phyloP scores from a whole-genome alignment of 2,113 vertebrate species.

The Engystomops pustulosus region DNA sequence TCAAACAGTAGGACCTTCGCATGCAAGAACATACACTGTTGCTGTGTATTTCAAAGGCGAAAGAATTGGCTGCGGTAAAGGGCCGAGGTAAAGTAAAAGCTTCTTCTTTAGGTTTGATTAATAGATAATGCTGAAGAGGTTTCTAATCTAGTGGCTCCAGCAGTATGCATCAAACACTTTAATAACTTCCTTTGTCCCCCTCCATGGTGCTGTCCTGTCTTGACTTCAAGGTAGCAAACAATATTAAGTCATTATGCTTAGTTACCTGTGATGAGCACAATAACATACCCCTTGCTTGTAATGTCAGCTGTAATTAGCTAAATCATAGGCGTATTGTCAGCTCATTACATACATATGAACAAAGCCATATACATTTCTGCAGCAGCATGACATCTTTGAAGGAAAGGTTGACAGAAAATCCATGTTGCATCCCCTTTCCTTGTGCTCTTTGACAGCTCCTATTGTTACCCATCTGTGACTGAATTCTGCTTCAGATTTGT shows the following conservation, averaged over 20 bases:
- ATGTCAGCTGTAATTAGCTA: conserved; percentile 44
- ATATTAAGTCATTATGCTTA: conserved; percentile 34
- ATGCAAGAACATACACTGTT: conserved; percentile 95
- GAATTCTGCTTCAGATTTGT: conserved; percentile 37
- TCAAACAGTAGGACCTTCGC: conserved; percentile 96
- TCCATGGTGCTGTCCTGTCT: neutral
- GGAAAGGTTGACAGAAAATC: conserved; percentile 56
- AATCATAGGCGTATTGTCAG: conserved; percentile 37
- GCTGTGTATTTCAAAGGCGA: conserved; percentile 99
- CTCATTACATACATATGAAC: conserved; percentile 43
- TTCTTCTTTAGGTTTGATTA: conserved; percentile 60
- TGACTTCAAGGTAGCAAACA: neutral
- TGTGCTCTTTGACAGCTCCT: conserved; percentile 50
- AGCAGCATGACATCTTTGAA: conserved; percentile 48
- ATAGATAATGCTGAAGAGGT: neutral
- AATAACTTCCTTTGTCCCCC: conserved; percentile 14
- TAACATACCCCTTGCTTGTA: conserved; percentile 34
- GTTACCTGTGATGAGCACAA: conserved; percentile 9
- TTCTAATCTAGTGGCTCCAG: no score
- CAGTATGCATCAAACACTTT: neutral
- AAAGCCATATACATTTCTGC: conserved; percentile 52
- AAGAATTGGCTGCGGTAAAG: conserved; percentile 96
- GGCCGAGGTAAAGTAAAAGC: conserved; percentile 85
- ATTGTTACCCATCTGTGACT: conserved; percentile 56
- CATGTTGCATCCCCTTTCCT: conserved; percentile 50